These are phyloP conservation scores for Enteromius paludinosus DNA, from an alignment of 2,797 vertebrate genomes.

Conservation along the genomic window DNA sequence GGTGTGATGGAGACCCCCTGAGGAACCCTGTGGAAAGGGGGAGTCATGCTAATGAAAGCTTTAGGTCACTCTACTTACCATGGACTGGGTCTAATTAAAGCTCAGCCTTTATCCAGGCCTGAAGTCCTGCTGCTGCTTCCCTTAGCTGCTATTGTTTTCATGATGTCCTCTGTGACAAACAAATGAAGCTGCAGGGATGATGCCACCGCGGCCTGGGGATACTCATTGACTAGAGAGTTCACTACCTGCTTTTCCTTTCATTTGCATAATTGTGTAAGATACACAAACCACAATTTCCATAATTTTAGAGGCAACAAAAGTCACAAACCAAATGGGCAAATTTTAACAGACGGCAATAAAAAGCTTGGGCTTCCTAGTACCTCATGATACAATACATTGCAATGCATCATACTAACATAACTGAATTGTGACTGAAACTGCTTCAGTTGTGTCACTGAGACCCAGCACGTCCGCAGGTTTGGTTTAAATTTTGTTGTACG, in stretches of 20 bases:
- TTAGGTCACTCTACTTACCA: slow-evolving; percentile 69
- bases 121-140: slow-evolving; percentile 43
- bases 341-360: not conserved
- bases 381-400: not conserved
- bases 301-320: not conserved
- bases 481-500: not conserved
- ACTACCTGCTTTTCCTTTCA: slow-evolving; percentile 12
- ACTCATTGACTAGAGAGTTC: not conserved
- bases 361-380: not conserved
- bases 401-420: not conserved
- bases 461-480: not conserved
- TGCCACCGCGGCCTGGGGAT: not conserved
- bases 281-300: not conserved
- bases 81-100: slow-evolving; percentile 60
- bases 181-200: slow-evolving; percentile 31
- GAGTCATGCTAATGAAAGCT: slow-evolving; percentile 71
- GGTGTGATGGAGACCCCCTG: slow-evolving; percentile 20
- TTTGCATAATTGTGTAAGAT: slow-evolving; percentile 19
- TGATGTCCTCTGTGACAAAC: slow-evolving; percentile 32
- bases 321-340: not conserved
- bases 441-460: not conserved
- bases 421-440: not conserved
- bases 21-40: slow-evolving; percentile 57
- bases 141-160: slow-evolving; percentile 16
- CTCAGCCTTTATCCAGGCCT: slow-evolving; percentile 47